These are phyloP conservation scores for Piaya cayana DNA, from an alignment of 2,113 vertebrate species.

Conservation along the genomic window DNA sequence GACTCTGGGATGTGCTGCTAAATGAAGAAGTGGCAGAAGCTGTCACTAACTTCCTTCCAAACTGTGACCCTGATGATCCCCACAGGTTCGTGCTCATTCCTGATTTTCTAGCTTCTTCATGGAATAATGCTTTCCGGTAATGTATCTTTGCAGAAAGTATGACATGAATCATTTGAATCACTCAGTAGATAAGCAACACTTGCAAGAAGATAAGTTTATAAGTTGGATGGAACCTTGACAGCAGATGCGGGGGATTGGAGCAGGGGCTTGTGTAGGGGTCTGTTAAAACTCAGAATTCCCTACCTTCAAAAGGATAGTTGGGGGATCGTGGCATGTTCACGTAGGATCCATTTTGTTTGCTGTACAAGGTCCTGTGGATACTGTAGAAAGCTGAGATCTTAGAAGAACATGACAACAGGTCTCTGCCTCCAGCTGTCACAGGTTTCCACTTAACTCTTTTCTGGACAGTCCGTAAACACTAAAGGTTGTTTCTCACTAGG, in stretches of 20 bases:
- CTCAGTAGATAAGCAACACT: neutral
- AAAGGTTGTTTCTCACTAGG: neutral
- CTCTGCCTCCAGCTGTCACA: neutral
- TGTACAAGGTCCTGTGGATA: neutral
- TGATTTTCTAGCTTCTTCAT: neutral
- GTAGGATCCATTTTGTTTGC: neutral
- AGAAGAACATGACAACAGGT: neutral
- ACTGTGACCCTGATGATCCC: constrained; percentile 95
- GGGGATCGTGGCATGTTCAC: neutral
- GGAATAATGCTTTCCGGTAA: neutral
- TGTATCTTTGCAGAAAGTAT: neutral
- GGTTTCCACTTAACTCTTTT: neutral
- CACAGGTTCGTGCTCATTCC: constrained; percentile 82
- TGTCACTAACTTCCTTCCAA: constrained; percentile 89
- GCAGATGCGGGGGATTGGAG: neutral
- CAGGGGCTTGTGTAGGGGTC: fast-evolving
- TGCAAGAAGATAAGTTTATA: neutral
- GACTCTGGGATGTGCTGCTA: constrained; percentile 95
- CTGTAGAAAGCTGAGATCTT: neutral
- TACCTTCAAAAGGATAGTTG: neutral
- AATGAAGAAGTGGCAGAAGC: constrained; percentile 96
- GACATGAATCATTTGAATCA: neutral
- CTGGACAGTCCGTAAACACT: neutral
- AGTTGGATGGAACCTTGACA: neutral
- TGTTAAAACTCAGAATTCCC: neutral